Conservation (phyloP, 2,888 invertebrate genomes). For the Pristionchus japonicus region DNA sequence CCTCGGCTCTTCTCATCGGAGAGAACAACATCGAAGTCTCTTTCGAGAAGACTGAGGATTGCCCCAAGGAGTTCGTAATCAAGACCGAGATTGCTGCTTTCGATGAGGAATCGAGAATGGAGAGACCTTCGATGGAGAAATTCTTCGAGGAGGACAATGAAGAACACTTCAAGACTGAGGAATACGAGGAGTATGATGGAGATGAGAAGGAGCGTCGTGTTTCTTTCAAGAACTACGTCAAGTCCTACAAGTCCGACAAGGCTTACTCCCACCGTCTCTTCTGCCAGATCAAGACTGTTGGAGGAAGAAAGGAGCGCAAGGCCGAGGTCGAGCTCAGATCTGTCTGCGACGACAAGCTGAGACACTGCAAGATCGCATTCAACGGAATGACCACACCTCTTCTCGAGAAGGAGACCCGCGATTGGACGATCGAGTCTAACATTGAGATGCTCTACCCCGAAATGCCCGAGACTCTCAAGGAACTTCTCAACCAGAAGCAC, state of each 20-base stretch:
- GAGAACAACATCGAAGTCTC: slow-evolving; percentile 62
- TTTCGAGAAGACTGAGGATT: slow-evolving; percentile 49
- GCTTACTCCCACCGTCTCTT: slow-evolving; percentile 19
- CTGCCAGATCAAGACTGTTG: neutral
- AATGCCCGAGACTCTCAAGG: slow-evolving; percentile 52
- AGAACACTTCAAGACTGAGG: slow-evolving; percentile 48
- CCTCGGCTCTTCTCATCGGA: slow-evolving; percentile 52
- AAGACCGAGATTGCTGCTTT: slow-evolving; percentile 42
- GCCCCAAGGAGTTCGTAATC: slow-evolving; percentile 30
- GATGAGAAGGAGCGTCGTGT: slow-evolving; percentile 48
- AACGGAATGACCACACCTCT: neutral
- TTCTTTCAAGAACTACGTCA: slow-evolving; percentile 45
- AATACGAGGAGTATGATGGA: slow-evolving; percentile 31
- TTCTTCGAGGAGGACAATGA: slow-evolving; percentile 54
- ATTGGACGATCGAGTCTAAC: neutral
- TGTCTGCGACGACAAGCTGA: slow-evolving; percentile 50
- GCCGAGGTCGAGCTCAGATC: slow-evolving; percentile 49
- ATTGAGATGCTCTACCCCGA: slow-evolving; percentile 55
- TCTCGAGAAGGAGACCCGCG: slow-evolving; percentile 48
- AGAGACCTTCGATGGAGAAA: slow-evolving; percentile 49
- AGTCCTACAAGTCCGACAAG: slow-evolving; percentile 41
- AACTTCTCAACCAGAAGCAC: slow-evolving; percentile 57
- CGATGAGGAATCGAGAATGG: slow-evolving; percentile 48
- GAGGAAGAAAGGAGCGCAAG: slow-evolving; percentile 35
- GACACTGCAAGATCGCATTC: slow-evolving; percentile 50